Evolutionary conservation across 2,113 vertebrate species (phyloP).

Genomic region (Cnemophilus loriae): DNA sequence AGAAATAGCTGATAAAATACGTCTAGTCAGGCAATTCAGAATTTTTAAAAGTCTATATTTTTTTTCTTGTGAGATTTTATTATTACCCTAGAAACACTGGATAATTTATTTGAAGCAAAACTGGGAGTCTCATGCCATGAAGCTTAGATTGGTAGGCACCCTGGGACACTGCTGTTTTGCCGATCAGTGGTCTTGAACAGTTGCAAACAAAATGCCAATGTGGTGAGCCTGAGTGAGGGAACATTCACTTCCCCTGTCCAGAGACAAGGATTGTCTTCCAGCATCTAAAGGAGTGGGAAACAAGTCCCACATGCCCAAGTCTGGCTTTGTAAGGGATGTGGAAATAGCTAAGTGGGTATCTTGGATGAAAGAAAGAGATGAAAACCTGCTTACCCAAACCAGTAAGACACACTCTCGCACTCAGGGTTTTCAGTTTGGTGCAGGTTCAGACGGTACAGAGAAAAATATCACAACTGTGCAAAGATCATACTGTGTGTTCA

Average conservation of each 20-base stretch:
- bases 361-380: not conserved
- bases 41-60: not conserved
- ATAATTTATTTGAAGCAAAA: not conserved
- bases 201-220: not conserved
- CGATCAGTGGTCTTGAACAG: not conserved
- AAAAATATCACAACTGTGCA: not conserved
- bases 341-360: accelerated
- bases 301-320: not conserved
- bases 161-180: not conserved
- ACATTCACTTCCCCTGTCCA: not conserved
- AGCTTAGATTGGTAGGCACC: not conserved
- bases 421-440: not conserved
- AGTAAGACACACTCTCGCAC: accelerated
- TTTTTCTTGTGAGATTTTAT: not conserved
- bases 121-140: not conserved
- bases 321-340: not conserved
- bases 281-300: not conserved
- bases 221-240: not conserved
- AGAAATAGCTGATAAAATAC: not conserved
- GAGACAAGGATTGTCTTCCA: not conserved
- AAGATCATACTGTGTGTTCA: not conserved
- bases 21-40: not conserved
- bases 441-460: not conserved
- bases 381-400: not conserved
- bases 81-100: not conserved